A percentile compares a stretch with the other conserved stretches of the same genome.
Evolutionary conservation across 2,797 vertebrate species (phyloP).

Genomic region (Ciconia nigra): DNA sequence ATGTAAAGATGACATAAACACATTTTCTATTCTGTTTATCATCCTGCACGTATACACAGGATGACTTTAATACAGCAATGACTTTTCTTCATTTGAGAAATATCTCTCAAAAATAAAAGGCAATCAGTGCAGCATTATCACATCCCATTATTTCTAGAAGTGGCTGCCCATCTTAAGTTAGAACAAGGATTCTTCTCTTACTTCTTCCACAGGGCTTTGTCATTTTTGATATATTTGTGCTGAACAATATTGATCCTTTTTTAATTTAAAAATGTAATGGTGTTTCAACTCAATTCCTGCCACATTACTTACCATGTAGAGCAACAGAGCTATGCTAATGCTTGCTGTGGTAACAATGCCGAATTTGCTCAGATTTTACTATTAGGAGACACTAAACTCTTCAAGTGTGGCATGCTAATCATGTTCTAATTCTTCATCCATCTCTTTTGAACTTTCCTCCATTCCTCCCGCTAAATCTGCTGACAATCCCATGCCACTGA

Average conservation of each 20-base stretch:
- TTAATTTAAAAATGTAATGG: conserved; percentile 20
- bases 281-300: conserved; percentile 23
- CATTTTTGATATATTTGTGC: background rate
- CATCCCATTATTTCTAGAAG: background rate
- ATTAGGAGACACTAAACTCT: conserved; percentile 36
- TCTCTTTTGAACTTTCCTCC: background rate
- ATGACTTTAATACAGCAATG: background rate
- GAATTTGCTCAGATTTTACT: conserved; percentile 42
- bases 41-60: background rate
- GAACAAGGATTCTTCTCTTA: background rate
- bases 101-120: background rate
- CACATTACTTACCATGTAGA: background rate
- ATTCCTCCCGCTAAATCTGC: background rate
- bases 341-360: conserved; percentile 6
- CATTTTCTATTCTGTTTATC: background rate
- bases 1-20: background rate
- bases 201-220: background rate
- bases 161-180: background rate
- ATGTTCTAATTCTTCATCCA: conserved; percentile 21
- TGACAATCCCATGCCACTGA: background rate
- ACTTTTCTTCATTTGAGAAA: background rate
- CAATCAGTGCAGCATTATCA: background rate
- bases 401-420: conserved; percentile 17
- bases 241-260: background rate
- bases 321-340: background rate